Conservation (phyloP, 1,140 invertebrate genomes). For the Caenorhabditis inopinata region DNA sequence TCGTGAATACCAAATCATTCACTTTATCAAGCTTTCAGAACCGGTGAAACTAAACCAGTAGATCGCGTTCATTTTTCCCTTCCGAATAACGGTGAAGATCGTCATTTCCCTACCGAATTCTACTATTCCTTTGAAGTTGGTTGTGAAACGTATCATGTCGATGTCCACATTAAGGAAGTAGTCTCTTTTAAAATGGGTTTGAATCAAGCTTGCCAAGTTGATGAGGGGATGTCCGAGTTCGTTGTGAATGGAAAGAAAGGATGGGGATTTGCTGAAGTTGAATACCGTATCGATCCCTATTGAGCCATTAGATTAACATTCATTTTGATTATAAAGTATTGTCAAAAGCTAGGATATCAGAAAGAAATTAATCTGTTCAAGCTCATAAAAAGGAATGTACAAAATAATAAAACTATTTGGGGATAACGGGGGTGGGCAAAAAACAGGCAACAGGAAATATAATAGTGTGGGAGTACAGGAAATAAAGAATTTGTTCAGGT, state of each 20-base stretch:
- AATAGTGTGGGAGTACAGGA: no score
- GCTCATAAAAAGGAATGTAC: background rate
- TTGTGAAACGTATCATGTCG: constrained; percentile 1
- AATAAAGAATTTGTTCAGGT: no score
- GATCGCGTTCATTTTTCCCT: constrained; percentile 53
- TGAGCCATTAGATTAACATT: constrained; percentile 11
- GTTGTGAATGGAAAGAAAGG: constrained; percentile 53
- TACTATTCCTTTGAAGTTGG: constrained; percentile 52
- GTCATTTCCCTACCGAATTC: constrained; percentile 54
- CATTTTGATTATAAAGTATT: background rate
- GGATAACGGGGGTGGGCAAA: background rate
- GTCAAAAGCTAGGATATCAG: background rate
- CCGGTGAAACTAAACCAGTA: constrained; percentile 51
- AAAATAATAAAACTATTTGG: background rate
- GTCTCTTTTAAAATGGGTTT: constrained; percentile 55
- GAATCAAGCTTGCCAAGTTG: constrained; percentile 27
- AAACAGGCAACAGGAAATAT: no score
- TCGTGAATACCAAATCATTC: background rate
- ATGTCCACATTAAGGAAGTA: constrained; percentile 51
- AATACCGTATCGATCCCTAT: constrained; percentile 57
- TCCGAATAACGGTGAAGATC: constrained; percentile 55
- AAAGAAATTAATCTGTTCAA: background rate
- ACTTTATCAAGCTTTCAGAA: constrained; percentile 44
- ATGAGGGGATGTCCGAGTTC: constrained; percentile 58
- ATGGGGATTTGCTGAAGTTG: constrained; percentile 54